Evolutionary conservation across 2,113 vertebrate genomes (phyloP), one percentile per base, ranked within the genome.

Genomic region (Himantopus leucocephalus): DNA sequence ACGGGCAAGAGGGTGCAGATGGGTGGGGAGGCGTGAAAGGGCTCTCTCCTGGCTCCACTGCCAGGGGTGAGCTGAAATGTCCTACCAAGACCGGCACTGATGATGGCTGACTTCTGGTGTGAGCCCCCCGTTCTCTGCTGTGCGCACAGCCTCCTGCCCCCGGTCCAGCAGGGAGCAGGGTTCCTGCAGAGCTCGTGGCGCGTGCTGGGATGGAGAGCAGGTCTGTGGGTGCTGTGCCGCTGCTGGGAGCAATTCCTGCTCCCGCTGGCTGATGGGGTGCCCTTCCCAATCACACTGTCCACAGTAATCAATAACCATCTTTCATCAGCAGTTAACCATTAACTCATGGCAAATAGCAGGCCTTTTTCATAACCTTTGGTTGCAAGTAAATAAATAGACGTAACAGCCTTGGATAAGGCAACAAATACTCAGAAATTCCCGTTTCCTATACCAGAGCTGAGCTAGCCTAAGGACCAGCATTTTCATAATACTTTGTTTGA

Each of bases 1-100:
- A 37, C 37, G 8, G 58, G 39, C 63, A 68, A 14, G 34, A 86
- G 39, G 58, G 32, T 67, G 48, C 26, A 16, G 68, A 13, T n/a
- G 26, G 18, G 45, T 64, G 64, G 37, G 68, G 45, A 27, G 10
- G 87, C 82, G 41, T 23, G 14, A 21, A 59, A 9, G 62, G 55
- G 15, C 52, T 88, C 43, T 67, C 15, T 41, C 32, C 79, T 77
- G 55, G 41, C 37, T 85, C 37, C n/a, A 5, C 0, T 8, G 59
- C 14, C n/a, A 29, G 19, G 23, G 60, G 30, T 0, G 7, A 80
- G 22, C 39, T 1, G 18, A 32, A 76, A 55, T 0, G 0, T 24
- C 1, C 0, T 22, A 37, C 3, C 13, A 29, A 41, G 58, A 35
- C 11, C 26, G 59, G n/a, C 0, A 2, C 56, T 56, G 67, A 19